These are phyloP conservation scores for Indicator maculatus DNA, from an alignment of 2,113 vertebrate genomes.

Conservation along the genomic window DNA sequence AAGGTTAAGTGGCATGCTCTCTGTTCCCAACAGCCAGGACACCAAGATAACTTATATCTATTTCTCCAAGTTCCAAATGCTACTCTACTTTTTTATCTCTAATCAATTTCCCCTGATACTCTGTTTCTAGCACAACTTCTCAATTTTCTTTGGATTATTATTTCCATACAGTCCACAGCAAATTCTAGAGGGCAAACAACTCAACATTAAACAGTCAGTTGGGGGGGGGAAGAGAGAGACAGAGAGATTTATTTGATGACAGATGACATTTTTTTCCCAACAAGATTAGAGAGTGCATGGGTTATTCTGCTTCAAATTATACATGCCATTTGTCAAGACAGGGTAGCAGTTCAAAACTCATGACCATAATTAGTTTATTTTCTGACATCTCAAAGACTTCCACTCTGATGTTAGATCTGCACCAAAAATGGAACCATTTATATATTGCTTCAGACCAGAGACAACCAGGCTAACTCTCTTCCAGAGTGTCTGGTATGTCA, in stretches of 20 bases:
- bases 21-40: not conserved
- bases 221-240: not conserved
- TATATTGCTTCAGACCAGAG: not conserved
- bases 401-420: not conserved
- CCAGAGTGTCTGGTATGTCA: not conserved
- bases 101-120: not conserved
- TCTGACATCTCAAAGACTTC: not conserved
- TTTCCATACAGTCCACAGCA: not conserved
- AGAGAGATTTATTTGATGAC: not conserved
- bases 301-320: slow-evolving; percentile 18
- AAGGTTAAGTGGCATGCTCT: not conserved
- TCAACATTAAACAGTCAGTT: not conserved
- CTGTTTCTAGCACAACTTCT: not conserved
- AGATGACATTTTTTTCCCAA: not conserved
- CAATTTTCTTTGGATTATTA: not conserved
- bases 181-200: not conserved
- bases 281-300: not conserved
- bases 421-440: not conserved
- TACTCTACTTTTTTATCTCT: not conserved
- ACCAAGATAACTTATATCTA: not conserved
- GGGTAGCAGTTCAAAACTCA: slow-evolving; percentile 11
- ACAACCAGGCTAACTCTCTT: not conserved
- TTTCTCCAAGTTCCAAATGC: not conserved
- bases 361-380: slow-evolving; percentile 6
- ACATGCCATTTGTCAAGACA: not conserved